Evolutionary conservation across 2,888 invertebrate species (phyloP).

Genomic region (Meganola albula): DNA sequence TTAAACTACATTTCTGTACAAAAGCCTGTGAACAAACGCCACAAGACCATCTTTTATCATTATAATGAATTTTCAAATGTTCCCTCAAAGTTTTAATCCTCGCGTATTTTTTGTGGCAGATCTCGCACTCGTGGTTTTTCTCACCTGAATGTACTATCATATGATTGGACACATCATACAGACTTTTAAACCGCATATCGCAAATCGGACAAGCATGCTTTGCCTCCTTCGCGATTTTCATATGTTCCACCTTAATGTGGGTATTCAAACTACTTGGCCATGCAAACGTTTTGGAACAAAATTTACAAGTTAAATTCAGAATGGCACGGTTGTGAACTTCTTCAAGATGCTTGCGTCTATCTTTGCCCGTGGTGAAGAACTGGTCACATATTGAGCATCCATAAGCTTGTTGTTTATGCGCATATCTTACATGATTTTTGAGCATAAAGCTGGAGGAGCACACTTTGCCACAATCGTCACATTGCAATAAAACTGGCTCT

Average conservation of each 20-base stretch:
- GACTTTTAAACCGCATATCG: not conserved
- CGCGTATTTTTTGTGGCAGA: slow-evolving; percentile 7
- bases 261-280: slow-evolving; percentile 16
- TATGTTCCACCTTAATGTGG: slow-evolving; percentile 22
- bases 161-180: not conserved
- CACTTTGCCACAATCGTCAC: slow-evolving; percentile 18
- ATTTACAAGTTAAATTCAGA: slow-evolving; percentile 22
- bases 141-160: not conserved
- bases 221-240: slow-evolving; percentile 7
- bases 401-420: slow-evolving; percentile 25
- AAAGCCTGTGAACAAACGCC: not conserved
- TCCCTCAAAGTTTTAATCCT: slow-evolving; percentile 15
- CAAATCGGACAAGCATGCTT: not conserved
- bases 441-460: slow-evolving; percentile 10
- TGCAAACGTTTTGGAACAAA: slow-evolving; percentile 23
- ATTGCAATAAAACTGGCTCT: slow-evolving; percentile 19
- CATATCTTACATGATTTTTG: not conserved
- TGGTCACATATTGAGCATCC: slow-evolving; percentile 27
- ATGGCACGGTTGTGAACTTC: slow-evolving; percentile 21
- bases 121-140: not conserved
- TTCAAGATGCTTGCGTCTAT: slow-evolving; percentile 21
- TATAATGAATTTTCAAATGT: slow-evolving; percentile 1
- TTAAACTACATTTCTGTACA: not conserved
- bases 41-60: not conserved
- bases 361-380: slow-evolving; percentile 13